Percentiles rank a stretch among this genome's conserved stretches.
phyloP scores from a whole-genome alignment of 2,113 vertebrate genomes.

The Macheiramphus alcinus region DNA sequence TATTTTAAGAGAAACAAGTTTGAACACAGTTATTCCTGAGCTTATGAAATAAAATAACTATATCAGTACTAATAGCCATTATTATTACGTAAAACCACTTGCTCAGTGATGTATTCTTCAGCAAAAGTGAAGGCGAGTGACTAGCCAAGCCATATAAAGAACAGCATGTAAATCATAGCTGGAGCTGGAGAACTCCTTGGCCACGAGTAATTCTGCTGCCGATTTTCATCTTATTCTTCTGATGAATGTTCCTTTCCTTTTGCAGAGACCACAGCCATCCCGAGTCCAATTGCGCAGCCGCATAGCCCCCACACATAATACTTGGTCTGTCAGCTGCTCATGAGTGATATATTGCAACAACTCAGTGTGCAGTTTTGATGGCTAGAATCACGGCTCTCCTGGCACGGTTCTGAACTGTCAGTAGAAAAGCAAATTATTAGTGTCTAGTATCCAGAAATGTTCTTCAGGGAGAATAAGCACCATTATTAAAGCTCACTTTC shows the following conservation, averaged over 20 bases:
- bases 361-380: not conserved
- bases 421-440: not conserved
- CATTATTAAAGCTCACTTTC: not conserved
- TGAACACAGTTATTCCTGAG: not conserved
- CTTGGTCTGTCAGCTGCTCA: not conserved
- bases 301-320: not conserved
- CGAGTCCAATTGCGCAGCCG: fast-evolving
- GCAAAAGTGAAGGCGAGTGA: not conserved
- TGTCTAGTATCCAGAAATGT: not conserved
- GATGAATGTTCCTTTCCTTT: not conserved
- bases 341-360: not conserved
- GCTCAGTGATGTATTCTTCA: not conserved
- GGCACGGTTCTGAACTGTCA: not conserved
- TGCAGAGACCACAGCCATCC: not conserved
- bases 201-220: not conserved
- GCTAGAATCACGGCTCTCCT: not conserved
- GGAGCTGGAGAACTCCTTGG: not conserved
- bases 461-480: not conserved
- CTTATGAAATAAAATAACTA: not conserved
- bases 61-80: not conserved
- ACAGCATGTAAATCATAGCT: not conserved
- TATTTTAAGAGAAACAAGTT: not conserved
- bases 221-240: not conserved
- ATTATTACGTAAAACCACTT: not conserved
- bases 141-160: not conserved